A percentile compares a stretch with the other conserved stretches of the same genome.
Evolutionary conservation across 2,113 vertebrate species (phyloP).

Genomic region (Oceanodroma tethys): DNA sequence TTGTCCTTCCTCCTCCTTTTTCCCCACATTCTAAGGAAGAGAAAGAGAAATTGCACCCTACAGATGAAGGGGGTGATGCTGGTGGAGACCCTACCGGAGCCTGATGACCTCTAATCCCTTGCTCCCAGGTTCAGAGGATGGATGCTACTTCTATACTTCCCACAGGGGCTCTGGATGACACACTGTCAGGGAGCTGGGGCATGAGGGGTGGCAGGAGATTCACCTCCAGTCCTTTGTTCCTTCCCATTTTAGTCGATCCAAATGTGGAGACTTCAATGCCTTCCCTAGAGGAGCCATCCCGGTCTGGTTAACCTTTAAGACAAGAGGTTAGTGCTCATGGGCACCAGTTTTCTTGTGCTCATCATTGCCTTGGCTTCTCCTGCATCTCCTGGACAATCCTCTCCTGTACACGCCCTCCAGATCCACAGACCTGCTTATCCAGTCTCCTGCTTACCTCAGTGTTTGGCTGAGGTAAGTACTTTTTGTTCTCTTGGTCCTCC

Average conservation of each 20-base stretch:
- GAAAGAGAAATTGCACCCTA: background rate
- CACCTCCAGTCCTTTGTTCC: background rate
- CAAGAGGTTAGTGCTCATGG: background rate
- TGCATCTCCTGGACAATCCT: background rate
- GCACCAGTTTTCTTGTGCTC: background rate
- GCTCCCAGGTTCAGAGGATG: background rate
- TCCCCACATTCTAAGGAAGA: background rate
- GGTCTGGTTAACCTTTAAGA: background rate
- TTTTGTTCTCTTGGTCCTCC: background rate
- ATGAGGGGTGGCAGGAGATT: background rate
- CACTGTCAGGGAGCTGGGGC: background rate
- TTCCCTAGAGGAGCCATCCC: background rate
- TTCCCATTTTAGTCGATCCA: background rate
- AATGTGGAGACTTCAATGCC: background rate
- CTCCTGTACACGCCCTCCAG: background rate
- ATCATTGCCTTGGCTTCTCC: background rate
- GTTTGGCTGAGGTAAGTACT: background rate
- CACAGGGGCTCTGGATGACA: background rate
- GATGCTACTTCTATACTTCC: background rate
- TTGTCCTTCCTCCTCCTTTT: background rate
- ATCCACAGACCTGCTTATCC: constrained; percentile 13
- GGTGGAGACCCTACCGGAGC: rapidly evolving
- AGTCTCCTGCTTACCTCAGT: constrained; percentile 1
- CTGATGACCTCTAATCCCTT: background rate
- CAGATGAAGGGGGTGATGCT: background rate